These are phyloP conservation scores for Smutsia gigantea DNA, from an alignment of 2,797 vertebrate genomes.

Conservation along the genomic window DNA sequence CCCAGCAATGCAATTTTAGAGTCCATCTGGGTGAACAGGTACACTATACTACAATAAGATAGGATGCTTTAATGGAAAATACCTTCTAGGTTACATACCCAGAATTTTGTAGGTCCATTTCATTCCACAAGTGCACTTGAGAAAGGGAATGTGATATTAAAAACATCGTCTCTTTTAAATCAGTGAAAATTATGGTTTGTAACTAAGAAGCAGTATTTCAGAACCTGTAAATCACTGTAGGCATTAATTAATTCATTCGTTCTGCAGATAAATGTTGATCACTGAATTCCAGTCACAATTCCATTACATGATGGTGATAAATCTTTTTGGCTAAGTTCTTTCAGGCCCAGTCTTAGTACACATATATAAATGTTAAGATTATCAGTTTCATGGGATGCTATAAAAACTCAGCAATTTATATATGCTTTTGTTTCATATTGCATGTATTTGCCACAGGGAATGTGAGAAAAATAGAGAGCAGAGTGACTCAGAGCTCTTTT, in stretches of 20 bases:
- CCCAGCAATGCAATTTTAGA: background rate
- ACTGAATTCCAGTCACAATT: background rate
- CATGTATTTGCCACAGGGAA: background rate
- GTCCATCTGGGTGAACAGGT: background rate
- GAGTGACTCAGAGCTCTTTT: background rate
- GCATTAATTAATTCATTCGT: background rate
- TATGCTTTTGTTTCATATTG: background rate
- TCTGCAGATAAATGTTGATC: background rate
- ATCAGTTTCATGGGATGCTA: background rate
- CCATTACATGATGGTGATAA: background rate
- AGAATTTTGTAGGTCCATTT: background rate
- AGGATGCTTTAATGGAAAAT: background rate
- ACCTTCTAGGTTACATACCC: background rate
- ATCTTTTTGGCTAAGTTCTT: conserved; percentile 4
- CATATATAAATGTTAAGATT: background rate
- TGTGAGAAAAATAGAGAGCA: background rate
- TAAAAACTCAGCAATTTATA: background rate
- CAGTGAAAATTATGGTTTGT: conserved; percentile 11
- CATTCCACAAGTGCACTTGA: background rate
- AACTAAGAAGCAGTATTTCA: background rate
- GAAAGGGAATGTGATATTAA: background rate
- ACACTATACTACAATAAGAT: background rate
- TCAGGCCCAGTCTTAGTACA: background rate
- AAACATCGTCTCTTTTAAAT: background rate
- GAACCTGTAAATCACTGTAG: background rate